phyloP scores from a whole-genome alignment of 2,888 invertebrate genomes.

The Clivina fossor region DNA sequence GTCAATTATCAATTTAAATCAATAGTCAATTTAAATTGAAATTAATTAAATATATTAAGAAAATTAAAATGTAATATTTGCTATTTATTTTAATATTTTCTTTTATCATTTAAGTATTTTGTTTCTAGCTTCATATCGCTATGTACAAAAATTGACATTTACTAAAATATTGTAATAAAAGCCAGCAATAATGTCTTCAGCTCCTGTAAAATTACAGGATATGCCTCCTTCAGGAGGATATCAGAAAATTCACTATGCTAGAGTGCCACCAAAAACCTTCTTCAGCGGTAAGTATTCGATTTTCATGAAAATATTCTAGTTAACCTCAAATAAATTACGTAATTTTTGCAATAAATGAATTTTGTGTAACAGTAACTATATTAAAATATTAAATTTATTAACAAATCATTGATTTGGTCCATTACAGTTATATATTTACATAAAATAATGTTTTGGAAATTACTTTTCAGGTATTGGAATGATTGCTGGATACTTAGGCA shows the following conservation, averaged over 20 bases:
- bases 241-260: conserved; percentile 68
- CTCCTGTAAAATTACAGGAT: conserved; percentile 69
- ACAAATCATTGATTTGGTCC: conserved; percentile 17
- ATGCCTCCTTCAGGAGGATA: conserved; percentile 94
- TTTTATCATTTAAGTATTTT: not conserved
- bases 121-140: no score
- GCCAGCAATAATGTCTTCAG: conserved; percentile 46
- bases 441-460: conserved; percentile 1
- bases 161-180: conserved; percentile 2
- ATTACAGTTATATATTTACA: conserved; percentile 12
- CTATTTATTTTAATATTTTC: not conserved
- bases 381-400: not conserved
- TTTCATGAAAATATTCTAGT: conserved; percentile 5
- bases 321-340: conserved; percentile 35
- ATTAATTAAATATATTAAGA: no score
- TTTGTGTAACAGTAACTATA: not conserved
- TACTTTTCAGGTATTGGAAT: conserved; percentile 61
- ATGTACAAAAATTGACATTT: conserved; percentile 24
- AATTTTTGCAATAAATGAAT: conserved; percentile 25
- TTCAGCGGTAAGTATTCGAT: conserved; percentile 61
- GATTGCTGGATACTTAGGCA: conserved; percentile 61
- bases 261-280: conserved; percentile 71
- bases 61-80: no score
- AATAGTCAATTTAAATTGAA: no score
- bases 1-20: no score